Conservation (phyloP, 2,888 invertebrate species). For the Caenorhabditis virilis region DNA sequence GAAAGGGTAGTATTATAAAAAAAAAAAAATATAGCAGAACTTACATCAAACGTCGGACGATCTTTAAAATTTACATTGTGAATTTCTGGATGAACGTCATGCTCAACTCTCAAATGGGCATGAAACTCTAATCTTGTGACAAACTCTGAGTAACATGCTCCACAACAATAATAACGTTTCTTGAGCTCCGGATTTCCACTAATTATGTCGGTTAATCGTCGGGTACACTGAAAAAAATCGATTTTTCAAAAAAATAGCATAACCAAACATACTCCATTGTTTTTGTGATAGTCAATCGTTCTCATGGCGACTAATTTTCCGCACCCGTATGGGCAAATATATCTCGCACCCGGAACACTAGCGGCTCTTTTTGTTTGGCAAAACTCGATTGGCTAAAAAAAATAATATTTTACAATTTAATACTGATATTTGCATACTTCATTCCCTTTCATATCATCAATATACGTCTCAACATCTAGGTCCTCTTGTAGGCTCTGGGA, state of each 20-base stretch:
- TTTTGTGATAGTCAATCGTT: constrained; percentile 53
- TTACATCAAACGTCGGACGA: constrained; percentile 38
- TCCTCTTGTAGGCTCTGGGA: constrained; percentile 9
- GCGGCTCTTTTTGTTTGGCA: constrained; percentile 1
- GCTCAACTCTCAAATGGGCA: constrained; percentile 40
- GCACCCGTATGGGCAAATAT: constrained; percentile 54
- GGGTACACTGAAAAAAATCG: constrained; percentile 17
- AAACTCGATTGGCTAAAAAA: neutral
- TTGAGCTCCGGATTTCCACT: constrained; percentile 23
- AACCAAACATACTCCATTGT: constrained; percentile 43
- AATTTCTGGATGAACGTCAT: constrained; percentile 47
- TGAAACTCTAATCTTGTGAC: constrained; percentile 41
- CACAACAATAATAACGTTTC: constrained; percentile 49
- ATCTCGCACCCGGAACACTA: constrained; percentile 17
- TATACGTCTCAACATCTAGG: constrained; percentile 12
- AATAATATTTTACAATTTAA: constrained; percentile 11
- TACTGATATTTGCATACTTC: too few species aligned
- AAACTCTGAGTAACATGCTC: constrained; percentile 41
- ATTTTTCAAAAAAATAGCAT: neutral
- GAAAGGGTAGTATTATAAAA: constrained; percentile 4
- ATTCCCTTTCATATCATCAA: constrained; percentile 21
- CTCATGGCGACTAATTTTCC: constrained; percentile 43
- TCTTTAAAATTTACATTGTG: constrained; percentile 35
- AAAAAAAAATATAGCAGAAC: neutral
- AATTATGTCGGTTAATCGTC: constrained; percentile 10